A percentile compares a stretch with the other conserved stretches of the same genome.
These are phyloP conservation scores for Pseudanteris insignis DNA, from an alignment of 2,888 invertebrate genomes.

Conservation along the genomic window DNA sequence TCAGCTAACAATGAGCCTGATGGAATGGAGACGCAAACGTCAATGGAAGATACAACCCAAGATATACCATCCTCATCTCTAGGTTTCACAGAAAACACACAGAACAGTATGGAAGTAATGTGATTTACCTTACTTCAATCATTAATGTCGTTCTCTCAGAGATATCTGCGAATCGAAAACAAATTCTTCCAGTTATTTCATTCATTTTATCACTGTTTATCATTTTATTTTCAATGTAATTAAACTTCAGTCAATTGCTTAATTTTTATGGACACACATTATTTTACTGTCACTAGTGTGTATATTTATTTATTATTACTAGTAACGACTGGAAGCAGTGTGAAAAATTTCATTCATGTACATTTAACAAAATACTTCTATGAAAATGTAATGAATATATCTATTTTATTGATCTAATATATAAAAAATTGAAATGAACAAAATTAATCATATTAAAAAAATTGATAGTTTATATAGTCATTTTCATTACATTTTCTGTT, in stretches of 20 bases:
- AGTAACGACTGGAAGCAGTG: too few relatives aligned
- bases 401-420: too few relatives aligned
- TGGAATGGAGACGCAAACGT: conserved; percentile 57
- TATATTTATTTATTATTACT: conserved; percentile 36
- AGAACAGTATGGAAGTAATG: conserved; percentile 66
- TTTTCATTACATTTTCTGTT: too few relatives aligned
- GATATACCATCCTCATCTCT: conserved; percentile 59
- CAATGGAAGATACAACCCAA: conserved; percentile 57
- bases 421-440: too few relatives aligned
- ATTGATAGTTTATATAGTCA: too few relatives aligned
- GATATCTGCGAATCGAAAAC: too few relatives aligned
- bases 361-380: too few relatives aligned
- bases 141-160: too few relatives aligned
- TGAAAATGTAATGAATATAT: too few relatives aligned
- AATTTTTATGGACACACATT: conserved; percentile 5
- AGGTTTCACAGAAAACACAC: conserved; percentile 62
- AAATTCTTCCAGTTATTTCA: conserved; percentile 5
- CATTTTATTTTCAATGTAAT: conserved; percentile 55
- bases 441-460: too few relatives aligned
- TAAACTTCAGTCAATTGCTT: background rate
- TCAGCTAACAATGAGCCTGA: conserved; percentile 59
- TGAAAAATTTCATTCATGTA: too few relatives aligned
- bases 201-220: background rate
- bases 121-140: conserved; percentile 48
- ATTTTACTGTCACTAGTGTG: conserved; percentile 8